phyloP scores from a whole-genome alignment of 92 coral and sea anemone genomes.

The Porites lobata region DNA sequence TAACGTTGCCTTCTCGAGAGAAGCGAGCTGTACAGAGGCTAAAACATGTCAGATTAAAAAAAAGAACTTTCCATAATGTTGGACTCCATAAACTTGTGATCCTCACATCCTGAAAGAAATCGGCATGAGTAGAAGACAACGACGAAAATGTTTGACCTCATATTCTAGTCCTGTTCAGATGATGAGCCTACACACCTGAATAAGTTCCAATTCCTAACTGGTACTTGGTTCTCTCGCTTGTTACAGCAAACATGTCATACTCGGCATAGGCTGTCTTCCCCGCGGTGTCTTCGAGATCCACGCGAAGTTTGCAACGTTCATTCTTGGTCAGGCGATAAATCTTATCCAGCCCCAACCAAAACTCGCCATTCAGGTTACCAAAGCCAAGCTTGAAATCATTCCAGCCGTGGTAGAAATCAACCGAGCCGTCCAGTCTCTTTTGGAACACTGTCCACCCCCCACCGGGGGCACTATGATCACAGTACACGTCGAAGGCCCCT shows the following conservation, averaged over 20 bases:
- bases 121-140: too few relatives aligned
- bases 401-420: constrained; percentile 73
- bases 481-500: constrained; percentile 68
- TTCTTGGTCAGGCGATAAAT: constrained; percentile 11
- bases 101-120: too few relatives aligned
- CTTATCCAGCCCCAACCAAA: constrained; percentile 45
- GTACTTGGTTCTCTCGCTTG: constrained; percentile 18
- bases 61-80: too few relatives aligned
- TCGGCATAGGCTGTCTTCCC: constrained; percentile 23
- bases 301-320: background rate
- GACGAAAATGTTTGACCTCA: too few relatives aligned
- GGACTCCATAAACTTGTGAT: too few relatives aligned
- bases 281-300: constrained; percentile 26
- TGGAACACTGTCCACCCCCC: constrained; percentile 56
- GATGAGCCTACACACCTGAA: background rate
- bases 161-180: background rate
- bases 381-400: constrained; percentile 57
- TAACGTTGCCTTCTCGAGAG: too few relatives aligned
- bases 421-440: constrained; percentile 5
- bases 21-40: too few relatives aligned
- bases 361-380: constrained; percentile 43
- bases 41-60: too few relatives aligned
- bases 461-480: constrained; percentile 54
- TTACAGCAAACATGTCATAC: constrained; percentile 22
- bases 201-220: constrained; percentile 15